A percentile compares a stretch with the other conserved stretches of the same genome.
phyloP scores from a whole-genome alignment of 2,888 invertebrate species.

The Oeneis ivallda region DNA sequence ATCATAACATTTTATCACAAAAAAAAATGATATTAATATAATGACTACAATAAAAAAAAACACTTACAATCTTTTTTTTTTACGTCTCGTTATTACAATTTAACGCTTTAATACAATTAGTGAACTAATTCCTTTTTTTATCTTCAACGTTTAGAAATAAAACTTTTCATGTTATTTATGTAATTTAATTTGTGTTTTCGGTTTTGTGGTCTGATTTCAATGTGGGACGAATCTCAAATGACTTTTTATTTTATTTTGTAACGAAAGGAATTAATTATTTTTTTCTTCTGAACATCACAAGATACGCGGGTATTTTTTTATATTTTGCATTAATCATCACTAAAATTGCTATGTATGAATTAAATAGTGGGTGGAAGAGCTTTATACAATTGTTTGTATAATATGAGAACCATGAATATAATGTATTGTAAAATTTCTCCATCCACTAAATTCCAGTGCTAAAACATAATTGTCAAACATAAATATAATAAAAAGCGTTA shows the following conservation, averaged over 20 bases:
- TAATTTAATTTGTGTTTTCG: slow-evolving; percentile 4
- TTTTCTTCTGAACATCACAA: slow-evolving; percentile 13
- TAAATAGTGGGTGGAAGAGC: background rate
- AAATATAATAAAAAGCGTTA: slow-evolving; percentile 1
- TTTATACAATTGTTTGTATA: background rate
- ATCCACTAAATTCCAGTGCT: background rate
- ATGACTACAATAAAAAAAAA: slow-evolving; percentile 4
- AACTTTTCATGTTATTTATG: slow-evolving; percentile 10
- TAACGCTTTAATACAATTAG: slow-evolving; percentile 40
- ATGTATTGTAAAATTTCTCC: slow-evolving; percentile 1
- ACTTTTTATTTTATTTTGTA: slow-evolving; percentile 16
- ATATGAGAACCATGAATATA: background rate
- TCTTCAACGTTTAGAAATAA: slow-evolving; percentile 11
- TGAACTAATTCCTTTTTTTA: slow-evolving; percentile 39
- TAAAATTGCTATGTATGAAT: slow-evolving; percentile 6
- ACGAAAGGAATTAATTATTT: background rate
- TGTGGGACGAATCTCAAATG: slow-evolving; percentile 28
- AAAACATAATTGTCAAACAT: background rate
- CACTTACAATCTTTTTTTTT: slow-evolving; percentile 6
- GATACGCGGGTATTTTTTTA: slow-evolving; percentile 8
- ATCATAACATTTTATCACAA: background rate
- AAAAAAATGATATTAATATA: slow-evolving; percentile 5
- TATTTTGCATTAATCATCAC: too few species aligned
- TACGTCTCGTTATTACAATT: slow-evolving; percentile 12
- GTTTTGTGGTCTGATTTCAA: slow-evolving; percentile 33